Evolutionary conservation across 1,140 invertebrate species (phyloP), one percentile per base, ranked within the genome.

Genomic region (Procambarus clarkii): DNA sequence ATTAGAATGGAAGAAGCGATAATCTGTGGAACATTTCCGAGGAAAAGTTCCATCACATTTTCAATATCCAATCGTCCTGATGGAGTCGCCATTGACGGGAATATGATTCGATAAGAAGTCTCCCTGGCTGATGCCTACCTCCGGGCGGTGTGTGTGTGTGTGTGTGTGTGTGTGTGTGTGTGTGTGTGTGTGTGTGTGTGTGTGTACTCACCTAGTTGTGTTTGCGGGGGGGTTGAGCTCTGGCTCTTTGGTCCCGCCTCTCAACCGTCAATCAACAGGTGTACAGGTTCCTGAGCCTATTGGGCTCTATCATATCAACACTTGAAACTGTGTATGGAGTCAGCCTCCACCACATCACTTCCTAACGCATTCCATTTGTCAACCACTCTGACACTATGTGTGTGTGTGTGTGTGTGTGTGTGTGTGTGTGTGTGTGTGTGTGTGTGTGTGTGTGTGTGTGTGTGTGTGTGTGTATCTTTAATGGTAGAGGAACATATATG

Each of bases 51-150:
- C 80, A 80, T 88, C 87, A 80, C 79, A 88, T 88, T 88, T 88
- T 88, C 87, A 88, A 88, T 88, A 88, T 88, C 87, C 87, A 88
- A 88, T 88, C 87, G 87, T 82, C 79, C 87, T 88, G 87, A 88
- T 88, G 87, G 87, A 88, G 87, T 64, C 87, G 58, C 87, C 79
- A 88, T 88, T 88, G 87, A 88, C 87, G 87, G 87, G 78, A 88
- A 88, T 88, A 88, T 88, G 87, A 88, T 88, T 88, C 79, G 78
- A 81, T 88, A 88, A 88, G 87, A 81, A 88, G 85, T 77, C 85
- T 88, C 83, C 80, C 79, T 88, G 48, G 87, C 79, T 88, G 86
- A 88, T 88, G 86, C 79, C 86, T 34, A 34, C 34, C 34, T 1
- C 34, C 1, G 34, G 34, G 34, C 34, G 34, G 34, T 34, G 34